These are phyloP conservation scores for Cryptosula pallasiana DNA, from an alignment of 2,888 invertebrate genomes.

Conservation along the genomic window DNA sequence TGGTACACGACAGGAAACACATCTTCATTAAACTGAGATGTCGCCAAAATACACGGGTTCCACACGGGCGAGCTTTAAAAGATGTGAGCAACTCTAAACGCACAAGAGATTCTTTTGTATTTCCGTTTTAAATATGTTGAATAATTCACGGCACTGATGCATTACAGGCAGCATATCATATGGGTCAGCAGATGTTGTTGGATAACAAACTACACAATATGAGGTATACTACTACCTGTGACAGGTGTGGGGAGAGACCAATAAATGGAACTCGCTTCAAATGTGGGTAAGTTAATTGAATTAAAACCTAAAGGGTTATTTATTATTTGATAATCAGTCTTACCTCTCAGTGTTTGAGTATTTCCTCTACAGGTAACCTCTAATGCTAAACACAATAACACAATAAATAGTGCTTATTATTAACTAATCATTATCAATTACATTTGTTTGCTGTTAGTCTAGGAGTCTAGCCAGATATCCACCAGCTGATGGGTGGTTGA, in stretches of 20 bases:
- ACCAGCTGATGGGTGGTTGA: no score
- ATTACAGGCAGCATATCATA: neutral
- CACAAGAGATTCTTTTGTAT: no score
- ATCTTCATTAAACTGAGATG: constrained; percentile 49
- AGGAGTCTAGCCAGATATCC: no score
- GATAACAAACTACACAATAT: neutral
- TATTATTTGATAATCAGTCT: no score
- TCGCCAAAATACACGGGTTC: constrained; percentile 31
- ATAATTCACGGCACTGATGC: neutral
- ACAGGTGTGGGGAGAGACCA: constrained; percentile 40
- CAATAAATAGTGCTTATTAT: no score
- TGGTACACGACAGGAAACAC: constrained; percentile 42
- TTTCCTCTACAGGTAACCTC: no score
- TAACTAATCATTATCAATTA: no score
- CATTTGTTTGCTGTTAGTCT: no score
- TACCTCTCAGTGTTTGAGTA: no score
- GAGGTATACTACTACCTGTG: constrained; percentile 34
- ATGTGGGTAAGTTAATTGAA: constrained; percentile 53
- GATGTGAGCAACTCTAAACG: neutral
- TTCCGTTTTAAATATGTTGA: no score
- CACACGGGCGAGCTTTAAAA: neutral
- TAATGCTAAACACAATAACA: no score
- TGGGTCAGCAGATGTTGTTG: neutral
- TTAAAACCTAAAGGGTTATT: no score
- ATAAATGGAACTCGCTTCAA: constrained; percentile 50